Evolutionary conservation across 2,888 invertebrate species (phyloP).

Genomic region (Dascillus cervinus): DNA sequence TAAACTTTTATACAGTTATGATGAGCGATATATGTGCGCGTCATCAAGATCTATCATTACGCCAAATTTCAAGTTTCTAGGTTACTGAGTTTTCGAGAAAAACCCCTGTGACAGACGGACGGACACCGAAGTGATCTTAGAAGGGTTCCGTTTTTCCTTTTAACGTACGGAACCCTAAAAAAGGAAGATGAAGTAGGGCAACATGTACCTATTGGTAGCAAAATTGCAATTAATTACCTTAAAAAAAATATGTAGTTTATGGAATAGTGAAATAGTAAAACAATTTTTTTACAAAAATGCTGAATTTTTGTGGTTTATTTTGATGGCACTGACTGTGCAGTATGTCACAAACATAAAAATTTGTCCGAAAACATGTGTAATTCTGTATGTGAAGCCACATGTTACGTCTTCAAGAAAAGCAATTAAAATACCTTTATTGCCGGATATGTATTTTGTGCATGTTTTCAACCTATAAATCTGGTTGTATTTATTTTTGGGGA

Average conservation of each 20-base stretch:
- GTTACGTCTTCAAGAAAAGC: conserved; percentile 9
- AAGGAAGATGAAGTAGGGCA: neutral
- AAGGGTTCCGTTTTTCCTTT: too few species aligned
- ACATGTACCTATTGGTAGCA: neutral
- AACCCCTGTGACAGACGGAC: too few species aligned
- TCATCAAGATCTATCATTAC: too few species aligned
- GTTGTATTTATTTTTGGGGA: neutral
- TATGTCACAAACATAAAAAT: too few species aligned
- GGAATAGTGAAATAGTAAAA: neutral
- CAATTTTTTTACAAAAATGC: neutral
- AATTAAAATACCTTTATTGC: conserved; percentile 19
- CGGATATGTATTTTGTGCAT: conserved; percentile 8
- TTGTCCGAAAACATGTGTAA: too few species aligned
- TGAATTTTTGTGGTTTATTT: too few species aligned
- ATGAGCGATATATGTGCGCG: too few species aligned
- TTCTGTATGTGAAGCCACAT: conserved; percentile 20
- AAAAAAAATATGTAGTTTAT: neutral
- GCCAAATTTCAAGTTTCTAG: too few species aligned
- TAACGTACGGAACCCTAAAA: neutral
- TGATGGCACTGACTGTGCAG: too few species aligned
- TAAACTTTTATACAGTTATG: too few species aligned
- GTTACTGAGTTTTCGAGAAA: too few species aligned
- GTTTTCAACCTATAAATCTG: conserved; percentile 3
- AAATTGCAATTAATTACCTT: neutral
- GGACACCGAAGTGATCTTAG: too few species aligned